Conservation (phyloP, 2,113 vertebrate species). For the Perca schrenkii region DNA sequence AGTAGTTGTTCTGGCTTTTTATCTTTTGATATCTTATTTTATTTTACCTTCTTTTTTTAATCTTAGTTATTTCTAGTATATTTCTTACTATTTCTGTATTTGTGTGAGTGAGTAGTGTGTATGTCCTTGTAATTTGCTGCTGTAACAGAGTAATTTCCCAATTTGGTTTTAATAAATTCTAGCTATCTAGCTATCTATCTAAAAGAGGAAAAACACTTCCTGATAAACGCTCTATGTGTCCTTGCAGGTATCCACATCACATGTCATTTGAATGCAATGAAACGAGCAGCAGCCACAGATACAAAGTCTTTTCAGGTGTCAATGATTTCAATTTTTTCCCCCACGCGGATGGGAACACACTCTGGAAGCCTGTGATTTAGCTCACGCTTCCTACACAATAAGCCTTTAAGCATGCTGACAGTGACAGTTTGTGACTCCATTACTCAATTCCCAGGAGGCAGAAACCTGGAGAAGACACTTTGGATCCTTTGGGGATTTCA, state of each 20-base stretch:
- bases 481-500: not conserved
- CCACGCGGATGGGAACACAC: not conserved
- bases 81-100: too few species aligned
- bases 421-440: constrained; percentile 1
- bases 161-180: too few species aligned
- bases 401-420: constrained; percentile 8
- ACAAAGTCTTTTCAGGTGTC: not conserved
- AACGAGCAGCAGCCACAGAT: not conserved
- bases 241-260: not conserved
- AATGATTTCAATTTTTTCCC: not conserved
- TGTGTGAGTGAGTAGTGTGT: too few species aligned
- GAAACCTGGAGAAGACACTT: constrained; percentile 82
- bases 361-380: not conserved
- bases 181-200: too few species aligned
- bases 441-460: constrained; percentile 26
- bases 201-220: not conserved
- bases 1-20: too few species aligned
- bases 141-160: too few species aligned
- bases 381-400: not conserved
- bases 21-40: too few species aligned
- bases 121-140: too few species aligned
- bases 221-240: not conserved
- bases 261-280: not conserved
- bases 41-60: too few species aligned
- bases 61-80: too few species aligned